Evolutionary conservation across 2,888 invertebrate genomes (phyloP), one percentile per base, ranked within the genome.

Genomic region (Disparrhopalites patrizii): DNA sequence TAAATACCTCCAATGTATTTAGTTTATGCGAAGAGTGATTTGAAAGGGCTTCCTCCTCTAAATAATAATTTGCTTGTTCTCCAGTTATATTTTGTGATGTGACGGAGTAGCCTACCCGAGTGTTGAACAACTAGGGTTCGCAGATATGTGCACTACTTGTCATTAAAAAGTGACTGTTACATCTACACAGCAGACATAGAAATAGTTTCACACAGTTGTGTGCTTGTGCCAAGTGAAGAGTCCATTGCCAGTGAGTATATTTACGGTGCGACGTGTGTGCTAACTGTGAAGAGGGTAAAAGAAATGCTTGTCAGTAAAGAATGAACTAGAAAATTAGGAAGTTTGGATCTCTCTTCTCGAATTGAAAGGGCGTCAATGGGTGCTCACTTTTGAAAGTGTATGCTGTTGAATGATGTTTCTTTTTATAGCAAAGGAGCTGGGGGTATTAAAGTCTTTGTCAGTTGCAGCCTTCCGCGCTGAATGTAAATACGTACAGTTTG

Each of bases 331-430:
- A 61, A 51, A 51, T 61, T 61, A 51, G 61, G 61, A 61, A 61
- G 61, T 61, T 52, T 61, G 51, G 28, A 30, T 25, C 10, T 47
- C 31, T 50, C 51, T 38, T 52, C 61, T 61, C 52, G 61, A 61
- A 61, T 52, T 61, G 36, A 51, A 61, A 52, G 61, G 61, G 61
- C 52, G 38, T 61, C 61, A 51, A 51, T 58, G 20, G n/a, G 47
- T 54, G 47, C 47, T 31, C 47, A 61, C 61, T 61, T 38, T 50
- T n/a, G 47, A 58, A 54, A n/a, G n/a, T n/a, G 43, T 61, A 27
- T 23, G 27, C 31, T 61, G 61, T 52, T 61, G 61, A 61, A 61
- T 51, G 61, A 61, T 61, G 33, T 15, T 61, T 61, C 61, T 51
- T 61, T 61, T 61, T 51, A 51, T 33, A 33, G 31, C 8, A 33